Evolutionary conservation across 2,113 vertebrate species (phyloP), one percentile per base, ranked within the genome.

Genomic region (Todiramphus saurophagus): DNA sequence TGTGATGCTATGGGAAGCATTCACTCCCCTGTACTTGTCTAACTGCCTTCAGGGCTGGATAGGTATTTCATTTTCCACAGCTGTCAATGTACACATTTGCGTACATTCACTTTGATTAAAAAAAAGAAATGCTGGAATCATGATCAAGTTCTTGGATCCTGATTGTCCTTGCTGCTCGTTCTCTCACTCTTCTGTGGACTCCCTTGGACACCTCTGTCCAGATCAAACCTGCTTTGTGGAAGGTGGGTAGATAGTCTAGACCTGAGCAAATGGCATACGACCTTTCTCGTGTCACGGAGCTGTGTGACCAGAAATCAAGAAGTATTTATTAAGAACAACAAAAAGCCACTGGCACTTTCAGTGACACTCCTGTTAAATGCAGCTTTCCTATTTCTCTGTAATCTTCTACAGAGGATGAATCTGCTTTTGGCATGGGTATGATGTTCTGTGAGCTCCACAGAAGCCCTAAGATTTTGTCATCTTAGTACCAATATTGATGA

Each of bases 151-250:
- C 19, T 87, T 85, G n/a, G 6, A 48, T 77, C 46, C 8, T 81
- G 4, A 4, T 37, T 10, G 3, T 50, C 28, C 16, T 12, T 53
- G 20, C 11, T 76, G 28, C 33, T 79, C 2, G 11, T 41, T 78
- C 31, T 17, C 3, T 81, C 18, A 31, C 3, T 31, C 4, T 75
- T 28, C 16, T 27, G 24, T 67, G 41, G 7, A 43, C 16, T 70
- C 11, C 17, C 9, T 90, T 0, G 0, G 5, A 5, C 28, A 41
- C 23, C 24, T 86, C n/a, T 7, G 4, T 27, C 11, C 3, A 4
- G 9, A 16, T 85, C 33, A 64, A 30, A 77, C 48, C 31, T 77
- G 9, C 12, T 77, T 75, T 82, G 33, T 28, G 24, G 60, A 72
- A 56, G 23, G 17, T 70, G 46, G 8, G 27, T 16, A 87, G 37